A percentile compares a stretch with the other conserved stretches of the same genome.
Conservation (phyloP, 2,888 invertebrate species). For the Epirrhoe alternata region DNA sequence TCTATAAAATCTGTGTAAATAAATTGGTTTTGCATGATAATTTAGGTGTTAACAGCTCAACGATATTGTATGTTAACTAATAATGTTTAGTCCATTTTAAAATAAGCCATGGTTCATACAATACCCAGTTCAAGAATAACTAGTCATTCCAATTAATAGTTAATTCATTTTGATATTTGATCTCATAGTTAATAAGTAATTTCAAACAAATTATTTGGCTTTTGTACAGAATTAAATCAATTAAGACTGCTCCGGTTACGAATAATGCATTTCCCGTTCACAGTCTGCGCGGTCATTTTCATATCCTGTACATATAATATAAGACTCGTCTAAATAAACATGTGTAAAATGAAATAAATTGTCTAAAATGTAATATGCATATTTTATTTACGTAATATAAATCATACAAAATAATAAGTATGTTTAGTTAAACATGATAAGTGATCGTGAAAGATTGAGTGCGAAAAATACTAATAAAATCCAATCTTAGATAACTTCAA, state of each 20-base stretch:
- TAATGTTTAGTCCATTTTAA: slow-evolving; percentile 38
- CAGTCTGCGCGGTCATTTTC: slow-evolving; percentile 67
- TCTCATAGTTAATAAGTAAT: slow-evolving; percentile 57
- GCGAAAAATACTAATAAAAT: too few species aligned
- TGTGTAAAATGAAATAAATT: slow-evolving; percentile 85
- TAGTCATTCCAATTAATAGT: slow-evolving; percentile 52
- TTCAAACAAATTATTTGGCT: slow-evolving; percentile 56
- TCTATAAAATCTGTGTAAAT: slow-evolving; percentile 70
- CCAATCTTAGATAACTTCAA: too few species aligned
- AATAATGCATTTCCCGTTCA: slow-evolving; percentile 43
- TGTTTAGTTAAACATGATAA: too few species aligned
- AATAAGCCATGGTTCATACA: slow-evolving; percentile 38
- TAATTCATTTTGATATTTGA: slow-evolving; percentile 43
- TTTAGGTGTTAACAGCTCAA: slow-evolving; percentile 80
- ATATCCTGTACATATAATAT: slow-evolving; percentile 80
- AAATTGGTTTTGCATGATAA: slow-evolving; percentile 73
- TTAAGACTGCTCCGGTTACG: slow-evolving; percentile 64
- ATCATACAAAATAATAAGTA: not conserved
- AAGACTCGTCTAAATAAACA: slow-evolving; percentile 79
- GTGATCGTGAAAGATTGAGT: too few species aligned
- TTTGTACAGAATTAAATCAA: slow-evolving; percentile 65
- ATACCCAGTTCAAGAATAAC: slow-evolving; percentile 51
- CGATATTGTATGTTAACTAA: slow-evolving; percentile 72
- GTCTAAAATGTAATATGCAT: slow-evolving; percentile 72
- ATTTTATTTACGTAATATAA: slow-evolving; percentile 41